A percentile compares a stretch with the other conserved stretches of the same genome.
Conservation (phyloP, 2,888 invertebrate species). For the Eremobia ochroleuca region DNA sequence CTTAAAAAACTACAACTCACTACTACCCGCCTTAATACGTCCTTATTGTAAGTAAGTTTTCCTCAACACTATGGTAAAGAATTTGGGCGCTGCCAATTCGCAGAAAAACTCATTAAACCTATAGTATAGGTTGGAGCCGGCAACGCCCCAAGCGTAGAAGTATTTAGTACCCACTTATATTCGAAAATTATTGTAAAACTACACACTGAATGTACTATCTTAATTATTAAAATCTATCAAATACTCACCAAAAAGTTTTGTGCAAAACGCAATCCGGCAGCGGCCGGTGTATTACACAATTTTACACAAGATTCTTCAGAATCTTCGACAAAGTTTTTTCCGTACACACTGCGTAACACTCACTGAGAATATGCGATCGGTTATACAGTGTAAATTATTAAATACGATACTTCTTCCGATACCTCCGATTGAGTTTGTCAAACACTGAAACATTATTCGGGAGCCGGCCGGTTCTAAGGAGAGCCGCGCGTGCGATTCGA, state of each 20-base stretch:
- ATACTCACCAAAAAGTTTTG: slow-evolving; percentile 89
- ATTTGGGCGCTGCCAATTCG: slow-evolving; percentile 82
- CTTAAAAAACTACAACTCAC: not conserved
- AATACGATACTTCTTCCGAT: slow-evolving; percentile 90
- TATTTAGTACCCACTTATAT: slow-evolving; percentile 62
- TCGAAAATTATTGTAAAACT: slow-evolving; percentile 49
- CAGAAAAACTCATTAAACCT: slow-evolving; percentile 81
- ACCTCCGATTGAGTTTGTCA: slow-evolving; percentile 91
- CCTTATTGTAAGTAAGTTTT: slow-evolving; percentile 14
- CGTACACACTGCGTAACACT: slow-evolving; percentile 91
- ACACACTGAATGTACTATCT: slow-evolving; percentile 20
- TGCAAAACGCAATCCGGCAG: slow-evolving; percentile 89
- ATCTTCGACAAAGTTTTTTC: slow-evolving; percentile 91
- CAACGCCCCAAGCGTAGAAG: slow-evolving; percentile 82
- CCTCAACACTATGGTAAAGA: slow-evolving; percentile 70
- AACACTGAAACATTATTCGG: slow-evolving; percentile 91
- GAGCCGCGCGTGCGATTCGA: slow-evolving; percentile 89
- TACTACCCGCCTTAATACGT: slow-evolving; percentile 12
- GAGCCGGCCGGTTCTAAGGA: slow-evolving; percentile 89
- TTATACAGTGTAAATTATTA: slow-evolving; percentile 90
- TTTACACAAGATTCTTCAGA: slow-evolving; percentile 91
- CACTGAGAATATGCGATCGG: slow-evolving; percentile 91
- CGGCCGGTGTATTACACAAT: slow-evolving; percentile 90
- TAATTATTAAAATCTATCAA: slow-evolving; percentile 61
- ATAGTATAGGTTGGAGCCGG: slow-evolving; percentile 74